Evolutionary conservation across 2,888 invertebrate species (phyloP), one percentile per base, ranked within the genome.

Genomic region (Rugalucina vietnamica): DNA sequence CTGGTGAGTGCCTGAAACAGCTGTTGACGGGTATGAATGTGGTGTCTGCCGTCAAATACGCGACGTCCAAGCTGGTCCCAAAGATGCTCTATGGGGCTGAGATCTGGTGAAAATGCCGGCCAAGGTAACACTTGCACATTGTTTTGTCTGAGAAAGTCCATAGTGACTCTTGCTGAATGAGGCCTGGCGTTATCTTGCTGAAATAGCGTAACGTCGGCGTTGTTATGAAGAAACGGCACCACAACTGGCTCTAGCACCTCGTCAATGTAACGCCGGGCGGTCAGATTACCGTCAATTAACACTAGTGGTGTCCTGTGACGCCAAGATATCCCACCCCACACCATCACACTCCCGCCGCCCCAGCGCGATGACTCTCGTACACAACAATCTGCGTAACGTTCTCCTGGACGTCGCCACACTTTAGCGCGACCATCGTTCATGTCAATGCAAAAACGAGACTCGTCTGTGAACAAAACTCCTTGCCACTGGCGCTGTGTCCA

Each of bases 121-220:
- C 78, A 82, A 14, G 60, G 74, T 12, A 82, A 74, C 0, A 39
- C 29, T 14, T 32, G 49, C 18, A 74, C 70, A 75, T 78, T 79
- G 54, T 77, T 57, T 12, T 78, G n/a, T 12, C 50, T n/a, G n/a
- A 77, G 72, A 57, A 77, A 76, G n/a, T 79, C 70, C 12, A 4
- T 36, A 37, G 50, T 70, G 34, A 78, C 29, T 21, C 73, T 36
- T 24, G 78, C 79, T 43, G 75, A 70, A 43, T 82, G 79, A 5
- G 72, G 84, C 50, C 80, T 29, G 32, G 81, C 82, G 39, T 85
- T 84, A 72, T 84, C 77, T 29, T 78, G 81, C 69, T 84, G 76
- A 36, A 84, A 81, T n/a, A n/a, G n/a, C 5, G 65, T 39, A 18
- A 24, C 24, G 34, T 32, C 27, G 24, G 27, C 14, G 24, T 74